Base-by-base conservation (phyloP, 2,113 vertebrate species). In the Datnioides undecimradiatus region DNA sequence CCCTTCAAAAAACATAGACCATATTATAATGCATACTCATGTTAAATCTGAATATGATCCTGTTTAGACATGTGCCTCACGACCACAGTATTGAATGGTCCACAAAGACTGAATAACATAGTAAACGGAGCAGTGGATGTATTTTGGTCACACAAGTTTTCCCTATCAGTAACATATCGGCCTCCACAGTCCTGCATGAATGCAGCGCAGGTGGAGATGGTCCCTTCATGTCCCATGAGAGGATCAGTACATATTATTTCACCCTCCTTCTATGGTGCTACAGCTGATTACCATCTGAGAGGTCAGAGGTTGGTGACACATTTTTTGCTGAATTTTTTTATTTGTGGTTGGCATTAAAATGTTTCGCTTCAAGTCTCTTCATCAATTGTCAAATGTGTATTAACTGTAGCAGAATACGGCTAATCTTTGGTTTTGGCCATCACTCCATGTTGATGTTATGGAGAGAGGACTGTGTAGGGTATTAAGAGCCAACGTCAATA, bases 201-300 rank as follows among this genome's bases (percentile, higher is more conserved):
- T 49, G 10, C 3, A 49, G 1, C 10, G 46, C 54, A 16, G 38
- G 17, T 29, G 12, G 17, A 34, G 2, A 45, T 27, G 70, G 43
- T 36, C 27, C 59, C 66, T 82, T 70, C 25, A 23, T 3, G 5
- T 62, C 34, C 19, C 25, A 33, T 48, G 5, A 17, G 7, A n/a
- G 60, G 17, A 6, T 10, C 6, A 33, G 16, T 27, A 25, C 21
- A 57, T 25, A 45, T 1, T 19, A 62, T 49, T 10, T 5, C 19
- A 14, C 46, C 29, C 41, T 63, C 23, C 25, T 52, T 11, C 45
- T 59, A 36, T 36, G 70, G 38, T 46, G 8, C 12, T 51, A 11
- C 54, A 33, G 0, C 40, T 51, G 19, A 29, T 73, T 16, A 34
- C 48, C 51, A 60, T 49, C 63, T 57, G 81, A 79, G 74, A 73